A percentile compares a stretch with the other conserved stretches of the same genome.
These are phyloP conservation scores for Pyrgus malvae DNA, from an alignment of 2,888 invertebrate genomes.

Conservation along the genomic window DNA sequence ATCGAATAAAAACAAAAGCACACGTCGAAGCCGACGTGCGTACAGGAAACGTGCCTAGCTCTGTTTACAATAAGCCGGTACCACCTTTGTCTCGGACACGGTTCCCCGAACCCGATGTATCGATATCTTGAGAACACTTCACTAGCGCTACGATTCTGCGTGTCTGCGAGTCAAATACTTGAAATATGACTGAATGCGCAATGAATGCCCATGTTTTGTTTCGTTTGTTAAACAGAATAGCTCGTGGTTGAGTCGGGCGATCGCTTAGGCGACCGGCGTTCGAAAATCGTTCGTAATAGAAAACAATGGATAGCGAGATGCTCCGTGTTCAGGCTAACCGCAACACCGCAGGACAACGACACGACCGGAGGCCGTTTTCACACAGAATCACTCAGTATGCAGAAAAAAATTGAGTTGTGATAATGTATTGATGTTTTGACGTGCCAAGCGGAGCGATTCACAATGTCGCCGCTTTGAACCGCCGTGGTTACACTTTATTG, in stretches of 20 bases:
- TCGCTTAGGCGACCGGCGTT: constrained; percentile 19
- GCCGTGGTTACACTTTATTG: constrained; percentile 56
- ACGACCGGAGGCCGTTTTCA: constrained; percentile 30
- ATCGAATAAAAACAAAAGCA: constrained; percentile 27
- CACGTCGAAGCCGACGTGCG: constrained; percentile 16
- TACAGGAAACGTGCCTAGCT: constrained; percentile 23
- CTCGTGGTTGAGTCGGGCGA: constrained; percentile 23
- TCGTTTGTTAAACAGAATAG: constrained; percentile 27
- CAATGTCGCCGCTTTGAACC: constrained; percentile 51
- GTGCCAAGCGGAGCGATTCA: constrained; percentile 50
- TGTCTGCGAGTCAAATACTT: constrained; percentile 19
- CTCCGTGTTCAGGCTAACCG: constrained; percentile 29
- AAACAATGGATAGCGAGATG: constrained; percentile 24
- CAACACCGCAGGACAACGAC: constrained; percentile 35
- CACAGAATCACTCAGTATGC: constrained; percentile 37
- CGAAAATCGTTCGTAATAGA: constrained; percentile 15
- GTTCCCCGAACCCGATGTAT: constrained; percentile 19
- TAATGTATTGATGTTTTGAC: constrained; percentile 63
- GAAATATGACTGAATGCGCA: constrained; percentile 27
- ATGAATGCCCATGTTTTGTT: constrained; percentile 27
- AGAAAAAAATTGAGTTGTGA: constrained; percentile 44
- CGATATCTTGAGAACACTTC: constrained; percentile 19
- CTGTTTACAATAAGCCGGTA: constrained; percentile 21
- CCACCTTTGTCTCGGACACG: constrained; percentile 20
- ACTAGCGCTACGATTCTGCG: constrained; percentile 19